Percentiles rank a stretch among this genome's conserved stretches.
These are phyloP conservation scores for Leucozona laternaria DNA, from an alignment of 2,888 invertebrate genomes.

Conservation along the genomic window DNA sequence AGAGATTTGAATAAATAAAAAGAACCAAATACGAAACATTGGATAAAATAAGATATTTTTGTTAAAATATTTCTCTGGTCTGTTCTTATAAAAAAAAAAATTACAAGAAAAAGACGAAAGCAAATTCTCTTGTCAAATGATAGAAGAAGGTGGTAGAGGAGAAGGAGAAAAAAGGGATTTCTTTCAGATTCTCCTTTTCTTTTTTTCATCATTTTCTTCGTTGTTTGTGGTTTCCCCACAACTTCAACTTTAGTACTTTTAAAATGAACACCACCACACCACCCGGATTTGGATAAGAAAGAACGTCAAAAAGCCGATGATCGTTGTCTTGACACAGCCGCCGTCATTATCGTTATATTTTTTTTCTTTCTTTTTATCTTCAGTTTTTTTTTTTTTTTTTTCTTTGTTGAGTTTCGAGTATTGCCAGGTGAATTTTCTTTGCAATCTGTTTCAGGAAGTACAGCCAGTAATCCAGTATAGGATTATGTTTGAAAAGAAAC, in stretches of 20 bases:
- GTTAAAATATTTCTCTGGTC: constrained; percentile 25
- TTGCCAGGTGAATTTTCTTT: constrained; percentile 60
- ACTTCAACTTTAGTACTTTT: constrained; percentile 21
- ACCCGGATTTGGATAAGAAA: constrained; percentile 67
- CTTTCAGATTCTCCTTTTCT: constrained; percentile 15
- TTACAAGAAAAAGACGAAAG: constrained; percentile 16
- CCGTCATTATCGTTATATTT: constrained; percentile 28
- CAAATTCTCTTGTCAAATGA: constrained; percentile 38
- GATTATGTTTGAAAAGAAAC: neutral
- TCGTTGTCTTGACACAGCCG: constrained; percentile 59
- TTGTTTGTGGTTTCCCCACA: constrained; percentile 68
- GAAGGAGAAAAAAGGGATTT: constrained; percentile 34
- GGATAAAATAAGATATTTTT: constrained; percentile 12
- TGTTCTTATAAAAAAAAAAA: neutral
- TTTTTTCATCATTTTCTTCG: constrained; percentile 16
- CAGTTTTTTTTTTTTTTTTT: constrained; percentile 6
- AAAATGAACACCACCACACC: constrained; percentile 61
- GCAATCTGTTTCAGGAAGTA: neutral
- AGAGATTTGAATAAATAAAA: neutral
- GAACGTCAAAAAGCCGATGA: constrained; percentile 76
- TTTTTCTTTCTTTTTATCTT: constrained; percentile 27
- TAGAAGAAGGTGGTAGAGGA: neutral
- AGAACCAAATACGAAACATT: neutral
- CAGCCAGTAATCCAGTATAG: too few relatives aligned
- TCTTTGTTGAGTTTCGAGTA: constrained; percentile 45